Evolutionary conservation across 1,140 invertebrate genomes (phyloP), one percentile per base, ranked within the genome.

Genomic region (Rhopalosiphum maidis): DNA sequence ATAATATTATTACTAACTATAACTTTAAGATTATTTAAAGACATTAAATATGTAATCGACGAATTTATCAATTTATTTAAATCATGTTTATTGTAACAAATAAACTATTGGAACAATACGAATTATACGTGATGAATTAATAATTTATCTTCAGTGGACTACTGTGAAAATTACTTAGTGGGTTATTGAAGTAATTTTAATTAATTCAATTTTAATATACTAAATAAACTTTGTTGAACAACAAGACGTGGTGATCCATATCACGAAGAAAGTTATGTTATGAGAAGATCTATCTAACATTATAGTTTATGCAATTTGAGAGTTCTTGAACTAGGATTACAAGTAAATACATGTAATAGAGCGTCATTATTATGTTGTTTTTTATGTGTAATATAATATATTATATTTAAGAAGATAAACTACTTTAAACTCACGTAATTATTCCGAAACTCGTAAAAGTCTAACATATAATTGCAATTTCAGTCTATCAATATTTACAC

Each of bases 141-240:
- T 89, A 54, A 89, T 54, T 15, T 21, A 18, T 51, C n/a, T 22
- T 37, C 35, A 51, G 2, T 54, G 0, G 2, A 11, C 87, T 88
- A 37, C 48, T 6, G 43, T 54, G 87, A 54, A 89, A 89, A 89
- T 8, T 35, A 37, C 46, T 89, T 54, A n/a, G 48, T 7, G 22
- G n/a, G 87, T 54, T 89, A 51, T 89, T 54, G 51, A 35, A 35
- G 30, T 2, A 88, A 88, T 35, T 88, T 88, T 51, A 88, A 51
- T 51, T 88, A 88, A 88, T 88, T 51, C 21, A 51, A 2, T 51
- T 51, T 51, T 51, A 88, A 51, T 88, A 51, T 35, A 88, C n/a
- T 54, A 2, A 89, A 89, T 89, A 35, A 54, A 89, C 21, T 89
- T 89, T 89, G n/a, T 89, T 54, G n/a, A 25, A 37, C n/a, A 35